Evolutionary conservation across 2,888 invertebrate genomes (phyloP), one percentile per base, ranked within the genome.

Genomic region (Anaspis maculata): DNA sequence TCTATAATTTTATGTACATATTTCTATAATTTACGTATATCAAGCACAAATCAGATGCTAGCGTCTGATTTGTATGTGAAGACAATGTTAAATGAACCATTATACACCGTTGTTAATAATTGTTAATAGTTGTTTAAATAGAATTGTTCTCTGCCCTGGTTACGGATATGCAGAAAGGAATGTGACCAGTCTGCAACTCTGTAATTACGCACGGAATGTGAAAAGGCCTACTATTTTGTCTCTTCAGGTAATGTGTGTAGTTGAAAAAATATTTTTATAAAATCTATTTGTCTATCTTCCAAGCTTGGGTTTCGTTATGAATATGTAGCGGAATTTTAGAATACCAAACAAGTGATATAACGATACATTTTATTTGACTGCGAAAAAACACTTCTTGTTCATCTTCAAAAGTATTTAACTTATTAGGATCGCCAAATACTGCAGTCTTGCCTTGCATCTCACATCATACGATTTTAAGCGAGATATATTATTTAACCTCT

Each of bases 1-100:
- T n/a, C n/a, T n/a, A n/a, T n/a, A n/a, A n/a, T n/a, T n/a, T 38
- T 44, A 40, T 38, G 19, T 19, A 19, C 6, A 5, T 5, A 6
- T 19, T 9, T 19, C 19, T 19, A 19, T 19, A n/a, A n/a, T n/a
- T 5, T 19, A 19, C 5, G 9, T 19, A 19, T 19, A 5, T 19
- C 19, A 19, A 5, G 19, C 9, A 19, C 19, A 24, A 11, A 11
- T 24, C 6, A 24, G 6, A 10, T 24, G 11, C 10, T 24, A 24
- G n/a, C n/a, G n/a, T n/a, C n/a, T n/a, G n/a, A n/a, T n/a, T n/a
- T n/a, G n/a, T n/a, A n/a, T n/a, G n/a, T n/a, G n/a, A n/a, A n/a
- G n/a, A n/a, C n/a, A n/a, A n/a, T n/a, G n/a, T n/a, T 24, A 10
- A 7, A 24, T 5, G 24, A 29, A 22, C 11, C 12, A 28, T 16